phyloP scores from a whole-genome alignment of 2,888 invertebrate species.

The Argyresthia goedartella region DNA sequence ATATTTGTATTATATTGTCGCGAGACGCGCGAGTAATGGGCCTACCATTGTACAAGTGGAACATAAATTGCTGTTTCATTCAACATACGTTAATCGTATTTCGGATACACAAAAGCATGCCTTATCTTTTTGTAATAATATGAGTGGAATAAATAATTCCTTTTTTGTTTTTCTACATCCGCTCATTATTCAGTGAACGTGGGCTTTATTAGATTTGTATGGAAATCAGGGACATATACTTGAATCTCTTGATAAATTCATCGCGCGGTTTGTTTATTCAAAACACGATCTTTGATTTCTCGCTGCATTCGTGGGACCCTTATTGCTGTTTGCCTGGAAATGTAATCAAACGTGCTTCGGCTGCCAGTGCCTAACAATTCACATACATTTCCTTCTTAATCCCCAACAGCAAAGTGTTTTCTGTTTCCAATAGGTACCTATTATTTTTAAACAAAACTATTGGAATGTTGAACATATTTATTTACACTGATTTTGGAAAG shows the following conservation, averaged over 20 bases:
- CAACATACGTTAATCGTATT: slow-evolving; percentile 14
- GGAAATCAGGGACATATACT: slow-evolving; percentile 34
- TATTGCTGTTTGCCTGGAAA: slow-evolving; percentile 19
- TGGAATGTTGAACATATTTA: too few species aligned
- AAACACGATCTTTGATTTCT: slow-evolving; percentile 25
- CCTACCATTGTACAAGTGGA: too few species aligned
- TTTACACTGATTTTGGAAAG: too few species aligned
- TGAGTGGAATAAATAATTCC: slow-evolving; percentile 25
- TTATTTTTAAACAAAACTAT: too few species aligned
- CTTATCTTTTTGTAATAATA: too few species aligned
- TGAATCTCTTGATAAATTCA: slow-evolving; percentile 35
- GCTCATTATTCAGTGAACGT: slow-evolving; percentile 37
- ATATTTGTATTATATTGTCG: too few species aligned
- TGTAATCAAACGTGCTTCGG: neutral
- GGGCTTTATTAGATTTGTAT: slow-evolving; percentile 51
- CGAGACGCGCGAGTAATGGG: too few species aligned
- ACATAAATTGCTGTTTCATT: too few species aligned
- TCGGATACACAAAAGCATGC: slow-evolving; percentile 11
- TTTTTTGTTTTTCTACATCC: slow-evolving; percentile 33
- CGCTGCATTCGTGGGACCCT: slow-evolving; percentile 6
- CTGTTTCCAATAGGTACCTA: too few species aligned
- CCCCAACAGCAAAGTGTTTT: too few species aligned
- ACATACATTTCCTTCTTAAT: too few species aligned
- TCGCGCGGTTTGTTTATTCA: slow-evolving; percentile 33
- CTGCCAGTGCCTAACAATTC: too few species aligned